A percentile compares a stretch with the other conserved stretches of the same genome.
Evolutionary conservation across 2,888 invertebrate genomes (phyloP).

Genomic region (Cataglyphis rosenhaueri): DNA sequence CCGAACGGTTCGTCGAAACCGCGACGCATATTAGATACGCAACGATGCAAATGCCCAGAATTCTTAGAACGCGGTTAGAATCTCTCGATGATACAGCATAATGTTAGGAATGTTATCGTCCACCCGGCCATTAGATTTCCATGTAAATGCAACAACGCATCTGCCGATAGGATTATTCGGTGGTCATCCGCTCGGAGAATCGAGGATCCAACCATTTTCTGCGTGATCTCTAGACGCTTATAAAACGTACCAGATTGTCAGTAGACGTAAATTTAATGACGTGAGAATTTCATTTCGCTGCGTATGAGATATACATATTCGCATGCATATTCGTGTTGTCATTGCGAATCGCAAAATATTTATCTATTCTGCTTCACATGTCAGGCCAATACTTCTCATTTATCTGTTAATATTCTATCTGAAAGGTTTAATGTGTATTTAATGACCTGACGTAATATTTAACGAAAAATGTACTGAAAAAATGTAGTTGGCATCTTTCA

Average conservation of each 20-base stretch:
- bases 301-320: constrained; percentile 45
- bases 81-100: constrained; percentile 59
- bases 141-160: constrained; percentile 70
- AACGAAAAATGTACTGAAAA: background rate
- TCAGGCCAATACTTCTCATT: background rate
- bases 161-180: constrained; percentile 60
- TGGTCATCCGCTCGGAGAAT: constrained; percentile 55
- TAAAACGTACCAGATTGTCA: constrained; percentile 63
- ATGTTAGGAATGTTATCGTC: constrained; percentile 70
- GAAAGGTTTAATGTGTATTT: background rate
- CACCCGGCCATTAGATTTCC: constrained; percentile 65
- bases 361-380: too few relatives aligned
- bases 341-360: background rate
- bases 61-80: constrained; percentile 60
- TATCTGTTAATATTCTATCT: background rate
- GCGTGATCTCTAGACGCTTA: constrained; percentile 63
- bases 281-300: constrained; percentile 65
- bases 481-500: background rate
- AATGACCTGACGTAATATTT: background rate
- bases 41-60: constrained; percentile 55
- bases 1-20: background rate
- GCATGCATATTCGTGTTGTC: background rate
- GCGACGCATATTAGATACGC: constrained; percentile 1
- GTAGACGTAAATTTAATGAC: constrained; percentile 63
- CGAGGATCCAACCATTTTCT: constrained; percentile 65